A percentile compares a stretch with the other conserved stretches of the same genome.
phyloP scores from a whole-genome alignment of 2,888 invertebrate genomes.

The Brachynemurus nebulosus region DNA sequence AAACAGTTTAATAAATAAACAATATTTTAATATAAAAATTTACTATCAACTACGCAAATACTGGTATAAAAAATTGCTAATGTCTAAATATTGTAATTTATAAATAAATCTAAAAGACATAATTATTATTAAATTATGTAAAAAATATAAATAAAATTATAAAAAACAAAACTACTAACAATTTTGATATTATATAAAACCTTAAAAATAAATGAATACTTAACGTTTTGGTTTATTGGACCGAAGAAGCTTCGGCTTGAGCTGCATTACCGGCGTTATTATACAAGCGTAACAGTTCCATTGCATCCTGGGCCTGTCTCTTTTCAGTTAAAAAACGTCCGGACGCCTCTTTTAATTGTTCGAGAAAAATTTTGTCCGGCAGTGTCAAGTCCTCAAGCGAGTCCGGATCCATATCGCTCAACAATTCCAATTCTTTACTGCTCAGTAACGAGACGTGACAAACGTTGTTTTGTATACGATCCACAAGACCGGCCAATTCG shows the following conservation, averaged over 20 bases:
- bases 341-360: conserved; percentile 71
- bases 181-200: no score
- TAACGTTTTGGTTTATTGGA: not conserved
- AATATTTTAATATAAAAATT: no score
- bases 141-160: no score
- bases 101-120: no score
- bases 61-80: no score
- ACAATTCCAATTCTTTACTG: conserved; percentile 68
- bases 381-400: conserved; percentile 66
- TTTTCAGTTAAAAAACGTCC: conserved; percentile 69
- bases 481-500: conserved; percentile 61
- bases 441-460: conserved; percentile 74
- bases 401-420: conserved; percentile 84
- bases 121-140: no score
- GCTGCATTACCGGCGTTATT: conserved; percentile 32
- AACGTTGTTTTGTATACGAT: conserved; percentile 63
- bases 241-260: conserved; percentile 26
- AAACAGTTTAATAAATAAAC: no score
- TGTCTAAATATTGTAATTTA: no score
- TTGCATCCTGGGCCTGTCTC: conserved; percentile 73
- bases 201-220: not conserved
- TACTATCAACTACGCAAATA: no score
- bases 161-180: no score
- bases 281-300: conserved; percentile 69
- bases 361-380: conserved; percentile 59